A percentile compares a stretch with the other conserved stretches of the same genome.
Conservation (phyloP, 2,797 vertebrate genomes). For the Morelia viridis region DNA sequence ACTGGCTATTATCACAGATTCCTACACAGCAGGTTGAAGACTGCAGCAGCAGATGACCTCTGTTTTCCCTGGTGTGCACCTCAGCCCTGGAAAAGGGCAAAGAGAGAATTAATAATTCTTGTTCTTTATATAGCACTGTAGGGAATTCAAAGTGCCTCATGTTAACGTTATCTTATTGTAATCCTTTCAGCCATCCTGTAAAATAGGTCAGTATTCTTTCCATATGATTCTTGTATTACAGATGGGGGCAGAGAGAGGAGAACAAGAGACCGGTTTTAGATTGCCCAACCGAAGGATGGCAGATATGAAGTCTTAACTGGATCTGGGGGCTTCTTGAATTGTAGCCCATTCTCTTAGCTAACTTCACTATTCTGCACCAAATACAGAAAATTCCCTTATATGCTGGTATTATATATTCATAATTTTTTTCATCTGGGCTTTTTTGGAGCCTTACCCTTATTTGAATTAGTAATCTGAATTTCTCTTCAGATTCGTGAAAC, state of each 20-base stretch:
- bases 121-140: not conserved
- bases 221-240: not conserved
- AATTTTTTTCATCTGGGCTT: not conserved
- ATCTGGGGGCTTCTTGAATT: not conserved
- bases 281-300: no score
- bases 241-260: not conserved
- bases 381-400: not conserved
- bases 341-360: not conserved
- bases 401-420: not conserved
- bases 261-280: not conserved
- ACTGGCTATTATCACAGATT: not conserved
- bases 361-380: not conserved
- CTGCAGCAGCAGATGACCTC: not conserved
- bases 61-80: not conserved
- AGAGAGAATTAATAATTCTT: not conserved
- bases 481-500: not conserved
- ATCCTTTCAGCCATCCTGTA: not conserved
- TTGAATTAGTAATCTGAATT: not conserved
- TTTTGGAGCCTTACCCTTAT: not conserved
- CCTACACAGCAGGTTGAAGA: not conserved
- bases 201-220: not conserved
- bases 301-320: no score
- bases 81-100: not conserved
- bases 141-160: not conserved
- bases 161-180: not conserved